Evolutionary conservation across 2,113 vertebrate species (phyloP), one percentile per base, ranked within the genome.

Genomic region (Hippopotamus amphibius): DNA sequence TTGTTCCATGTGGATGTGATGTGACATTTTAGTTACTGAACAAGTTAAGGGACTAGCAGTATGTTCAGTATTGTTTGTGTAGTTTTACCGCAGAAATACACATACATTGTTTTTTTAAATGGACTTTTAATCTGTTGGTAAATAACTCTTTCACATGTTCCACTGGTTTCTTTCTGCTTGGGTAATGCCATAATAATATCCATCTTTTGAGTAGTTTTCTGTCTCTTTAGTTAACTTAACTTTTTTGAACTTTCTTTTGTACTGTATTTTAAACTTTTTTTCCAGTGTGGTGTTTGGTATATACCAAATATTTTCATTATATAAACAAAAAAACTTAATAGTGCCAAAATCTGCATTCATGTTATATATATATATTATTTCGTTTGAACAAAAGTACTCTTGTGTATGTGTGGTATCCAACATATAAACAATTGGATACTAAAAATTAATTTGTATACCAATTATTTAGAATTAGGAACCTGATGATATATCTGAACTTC

Each of bases 101-200:
- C 30, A 11, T 43, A 79, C 21, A 57, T 57, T 6, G 6, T 21
- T 21, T 57, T 66, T 30, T 66, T 30, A 33, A 90, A 79, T 37
- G 13, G 16, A 69, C 41, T 83, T 93, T 61, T 72, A 91, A 30
- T 84, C 26, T 74, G 30, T 19, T 76, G 68, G 74, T 86, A 95
- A 89, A 50, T 50, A 96, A 76, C 24, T 59, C 24, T 59, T 71
- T 46, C 8, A 41, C 0, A 1, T 82, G n/a, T 94, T 90, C 41
- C 53, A 65, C 21, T 66, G 53, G 28, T 61, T 81, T 93, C 48
- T 97, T 97, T 97, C 48, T 97, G n/a, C 86, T 65, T 84, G 68
- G 30, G 7, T 61, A 79, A 53, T 37, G 43, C 3, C 50, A 12
- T 84, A 53, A n/a, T 92, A 55, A 63, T 95, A 94, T 82, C 33